Evolutionary conservation across 1,140 invertebrate species (phyloP).

Genomic region (Anastatus disparis): DNA sequence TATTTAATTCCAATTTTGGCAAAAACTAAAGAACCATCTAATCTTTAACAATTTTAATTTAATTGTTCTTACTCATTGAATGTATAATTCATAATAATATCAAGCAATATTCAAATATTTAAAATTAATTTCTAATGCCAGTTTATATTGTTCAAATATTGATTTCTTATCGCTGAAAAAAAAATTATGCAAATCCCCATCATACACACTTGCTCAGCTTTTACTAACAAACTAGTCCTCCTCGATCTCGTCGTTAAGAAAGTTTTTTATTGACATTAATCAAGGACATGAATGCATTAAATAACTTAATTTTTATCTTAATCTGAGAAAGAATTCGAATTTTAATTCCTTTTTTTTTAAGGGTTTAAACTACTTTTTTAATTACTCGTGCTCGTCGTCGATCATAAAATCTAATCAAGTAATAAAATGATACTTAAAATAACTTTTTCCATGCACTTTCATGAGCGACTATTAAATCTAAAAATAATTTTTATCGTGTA

Average conservation of each 20-base stretch:
- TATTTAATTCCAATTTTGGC: no score
- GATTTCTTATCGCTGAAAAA: background rate
- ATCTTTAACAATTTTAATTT: no score
- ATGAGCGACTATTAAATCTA: background rate
- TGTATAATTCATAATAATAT: no score
- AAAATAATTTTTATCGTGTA: background rate
- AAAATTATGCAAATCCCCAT: background rate
- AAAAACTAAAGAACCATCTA: no score
- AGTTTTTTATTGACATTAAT: slow-evolving; percentile 24
- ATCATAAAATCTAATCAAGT: no score
- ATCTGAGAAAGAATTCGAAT: slow-evolving; percentile 29
- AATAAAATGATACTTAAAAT: no score
- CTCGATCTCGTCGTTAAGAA: slow-evolving; percentile 27
- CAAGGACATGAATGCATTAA: slow-evolving; percentile 5
- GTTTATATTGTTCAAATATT: background rate
- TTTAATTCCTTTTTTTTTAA: background rate
- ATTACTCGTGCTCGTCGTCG: no score
- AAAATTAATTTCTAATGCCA: no score
- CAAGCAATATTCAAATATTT: no score
- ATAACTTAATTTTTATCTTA: slow-evolving; percentile 5
- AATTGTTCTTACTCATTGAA: no score
- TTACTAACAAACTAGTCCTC: slow-evolving; percentile 33
- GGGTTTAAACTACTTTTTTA: no score
- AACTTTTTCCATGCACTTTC: background rate
- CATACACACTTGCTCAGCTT: slow-evolving; percentile 2